A percentile compares a stretch with the other conserved stretches of the same genome.
Conservation (phyloP, 2,888 invertebrate genomes). For the Helicoverpa assulta region DNA sequence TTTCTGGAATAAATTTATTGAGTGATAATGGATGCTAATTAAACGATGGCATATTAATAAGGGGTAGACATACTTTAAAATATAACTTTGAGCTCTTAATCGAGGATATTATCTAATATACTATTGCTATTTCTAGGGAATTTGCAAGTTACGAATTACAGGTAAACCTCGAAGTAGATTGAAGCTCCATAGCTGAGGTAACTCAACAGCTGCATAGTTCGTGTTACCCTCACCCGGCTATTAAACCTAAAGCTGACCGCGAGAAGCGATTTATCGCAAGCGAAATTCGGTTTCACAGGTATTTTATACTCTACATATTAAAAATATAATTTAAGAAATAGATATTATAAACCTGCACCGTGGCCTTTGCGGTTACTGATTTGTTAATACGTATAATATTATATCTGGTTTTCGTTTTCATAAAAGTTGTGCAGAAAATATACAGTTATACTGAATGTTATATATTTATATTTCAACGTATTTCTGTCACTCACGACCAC, state of each 20-base stretch:
- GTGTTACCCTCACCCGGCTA: background rate
- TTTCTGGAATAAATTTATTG: slow-evolving; percentile 46
- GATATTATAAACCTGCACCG: no score
- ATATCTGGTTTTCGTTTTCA: no score
- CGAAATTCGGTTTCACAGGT: background rate
- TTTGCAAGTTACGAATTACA: slow-evolving; percentile 12
- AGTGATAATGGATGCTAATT: slow-evolving; percentile 49
- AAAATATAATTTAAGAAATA: background rate
- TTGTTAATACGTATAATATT: no score
- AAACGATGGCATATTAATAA: slow-evolving; percentile 38
- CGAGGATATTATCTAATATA: background rate
- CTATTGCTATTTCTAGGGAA: background rate
- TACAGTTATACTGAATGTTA: no score
- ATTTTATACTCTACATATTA: background rate
- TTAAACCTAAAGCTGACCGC: background rate
- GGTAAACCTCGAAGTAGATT: background rate
- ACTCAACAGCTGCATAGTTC: slow-evolving; percentile 15
- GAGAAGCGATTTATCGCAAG: background rate
- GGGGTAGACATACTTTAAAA: slow-evolving; percentile 33
- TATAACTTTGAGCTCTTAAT: background rate
- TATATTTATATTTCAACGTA: no score
- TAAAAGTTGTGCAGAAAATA: no score
- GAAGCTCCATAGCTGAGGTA: background rate
- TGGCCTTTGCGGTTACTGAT: no score
- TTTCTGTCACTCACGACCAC: no score